Evolutionary conservation across 2,797 vertebrate species (phyloP).

Genomic region (Taeniopygia guttata): DNA sequence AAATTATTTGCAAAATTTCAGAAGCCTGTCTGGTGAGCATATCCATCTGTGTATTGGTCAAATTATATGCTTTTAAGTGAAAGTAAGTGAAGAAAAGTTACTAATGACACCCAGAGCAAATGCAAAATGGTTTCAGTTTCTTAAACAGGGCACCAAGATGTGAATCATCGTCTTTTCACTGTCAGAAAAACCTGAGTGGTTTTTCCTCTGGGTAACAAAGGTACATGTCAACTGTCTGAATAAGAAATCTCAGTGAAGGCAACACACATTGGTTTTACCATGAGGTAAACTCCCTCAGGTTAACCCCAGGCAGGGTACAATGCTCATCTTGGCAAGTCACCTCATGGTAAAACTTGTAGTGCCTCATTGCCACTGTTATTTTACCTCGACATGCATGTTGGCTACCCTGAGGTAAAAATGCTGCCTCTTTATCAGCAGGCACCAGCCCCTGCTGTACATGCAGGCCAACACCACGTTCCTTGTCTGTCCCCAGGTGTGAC

Average conservation of each 20-base stretch:
- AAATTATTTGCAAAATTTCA: not conserved
- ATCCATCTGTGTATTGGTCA: not conserved
- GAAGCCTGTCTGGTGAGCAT: not conserved
- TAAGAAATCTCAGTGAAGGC: not conserved
- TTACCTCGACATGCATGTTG: not conserved
- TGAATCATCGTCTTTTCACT: conserved; percentile 17
- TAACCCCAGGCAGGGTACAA: not conserved
- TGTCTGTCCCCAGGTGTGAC: not conserved
- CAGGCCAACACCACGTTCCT: not conserved
- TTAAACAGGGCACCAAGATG: not conserved
- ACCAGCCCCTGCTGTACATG: not conserved
- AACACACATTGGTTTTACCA: not conserved
- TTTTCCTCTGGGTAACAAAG: conserved; percentile 31
- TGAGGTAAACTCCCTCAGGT: conserved; percentile 10
- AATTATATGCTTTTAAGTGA: conserved; percentile 5
- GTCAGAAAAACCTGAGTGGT: not conserved
- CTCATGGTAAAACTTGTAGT: not conserved
- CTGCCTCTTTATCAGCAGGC: not conserved
- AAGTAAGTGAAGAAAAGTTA: conserved; percentile 13
- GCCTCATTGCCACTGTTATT: not conserved
- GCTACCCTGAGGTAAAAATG: conserved; percentile 16
- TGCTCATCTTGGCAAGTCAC: not conserved
- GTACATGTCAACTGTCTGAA: not conserved
- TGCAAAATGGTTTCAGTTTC: conserved; percentile 45
- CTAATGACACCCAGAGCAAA: not conserved